These are phyloP conservation scores for Stegostoma tigrinum DNA, from an alignment of 2,113 vertebrate species.

Conservation along the genomic window DNA sequence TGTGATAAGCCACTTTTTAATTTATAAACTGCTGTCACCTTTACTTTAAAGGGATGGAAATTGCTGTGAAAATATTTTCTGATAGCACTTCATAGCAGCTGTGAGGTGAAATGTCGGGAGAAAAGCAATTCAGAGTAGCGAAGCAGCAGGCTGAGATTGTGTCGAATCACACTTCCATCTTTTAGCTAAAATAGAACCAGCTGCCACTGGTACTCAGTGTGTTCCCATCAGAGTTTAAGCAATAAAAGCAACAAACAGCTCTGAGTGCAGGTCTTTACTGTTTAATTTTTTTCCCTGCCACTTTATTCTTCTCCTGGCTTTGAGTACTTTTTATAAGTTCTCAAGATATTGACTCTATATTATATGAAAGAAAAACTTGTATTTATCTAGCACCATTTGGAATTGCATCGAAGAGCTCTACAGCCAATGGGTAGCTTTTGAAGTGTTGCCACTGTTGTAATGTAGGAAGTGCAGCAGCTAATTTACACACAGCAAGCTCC, in stretches of 20 bases:
- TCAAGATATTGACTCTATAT: not conserved
- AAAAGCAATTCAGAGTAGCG: not conserved
- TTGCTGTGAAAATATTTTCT: conserved; percentile 22
- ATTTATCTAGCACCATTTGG: not conserved
- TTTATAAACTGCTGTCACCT: conserved; percentile 28
- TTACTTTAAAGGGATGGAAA: conserved; percentile 27
- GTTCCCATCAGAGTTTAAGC: not conserved
- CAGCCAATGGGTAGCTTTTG: not conserved
- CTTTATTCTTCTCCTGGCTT: not conserved
- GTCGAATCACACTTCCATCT: not conserved
- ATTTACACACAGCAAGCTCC: not conserved
- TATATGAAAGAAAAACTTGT: not conserved
- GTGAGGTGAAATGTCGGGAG: conserved; percentile 5
- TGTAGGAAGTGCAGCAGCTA: not conserved
- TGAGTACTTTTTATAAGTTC: not conserved
- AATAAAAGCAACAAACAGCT: not conserved
- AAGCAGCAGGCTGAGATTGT: not conserved
- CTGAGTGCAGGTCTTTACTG: not conserved
- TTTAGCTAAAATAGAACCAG: not conserved
- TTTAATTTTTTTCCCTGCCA: not conserved
- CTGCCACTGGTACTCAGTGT: not conserved
- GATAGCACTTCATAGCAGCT: conserved; percentile 7
- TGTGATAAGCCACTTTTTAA: conserved; percentile 27
- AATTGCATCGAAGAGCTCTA: not conserved
- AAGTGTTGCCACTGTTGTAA: not conserved